These are phyloP conservation scores for Laterallus jamaicensis DNA, from an alignment of 2,113 vertebrate genomes.

Conservation along the genomic window DNA sequence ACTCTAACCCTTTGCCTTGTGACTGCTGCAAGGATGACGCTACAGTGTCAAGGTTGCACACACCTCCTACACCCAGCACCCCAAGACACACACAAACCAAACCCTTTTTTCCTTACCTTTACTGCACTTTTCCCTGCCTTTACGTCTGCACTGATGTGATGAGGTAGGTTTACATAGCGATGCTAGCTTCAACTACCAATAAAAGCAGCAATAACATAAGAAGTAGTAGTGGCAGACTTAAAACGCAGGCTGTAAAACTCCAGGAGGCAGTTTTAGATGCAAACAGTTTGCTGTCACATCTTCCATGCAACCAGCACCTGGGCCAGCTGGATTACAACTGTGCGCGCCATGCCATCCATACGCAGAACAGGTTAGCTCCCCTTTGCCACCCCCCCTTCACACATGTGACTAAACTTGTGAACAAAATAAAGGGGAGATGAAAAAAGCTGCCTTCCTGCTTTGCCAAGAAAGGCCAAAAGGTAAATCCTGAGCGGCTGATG, in stretches of 20 bases:
- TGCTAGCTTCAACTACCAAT: not conserved
- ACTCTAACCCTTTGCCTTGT: not conserved
- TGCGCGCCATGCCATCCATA: accelerated
- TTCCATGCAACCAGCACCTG: not conserved
- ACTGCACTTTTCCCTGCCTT: not conserved
- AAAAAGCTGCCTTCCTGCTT: not conserved
- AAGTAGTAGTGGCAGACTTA: not conserved
- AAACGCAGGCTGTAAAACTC: not conserved
- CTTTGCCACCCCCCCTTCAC: not conserved
- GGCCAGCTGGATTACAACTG: not conserved
- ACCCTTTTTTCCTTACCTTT: not conserved
- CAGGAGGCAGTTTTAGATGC: not conserved
- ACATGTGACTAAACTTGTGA: accelerated
- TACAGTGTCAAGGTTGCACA: not conserved
- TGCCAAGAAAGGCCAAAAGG: not conserved
- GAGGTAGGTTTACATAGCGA: not conserved
- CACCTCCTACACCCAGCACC: not conserved
- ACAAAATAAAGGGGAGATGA: not conserved
- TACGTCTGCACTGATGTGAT: not conserved
- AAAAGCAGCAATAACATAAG: not conserved
- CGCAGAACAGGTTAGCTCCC: not conserved
- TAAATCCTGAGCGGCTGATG: accelerated
- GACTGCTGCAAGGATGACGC: not conserved
- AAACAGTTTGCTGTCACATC: not conserved
- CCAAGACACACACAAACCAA: not conserved